phyloP scores from a whole-genome alignment of 2,113 vertebrate species.

The Ramphastos sulfuratus region DNA sequence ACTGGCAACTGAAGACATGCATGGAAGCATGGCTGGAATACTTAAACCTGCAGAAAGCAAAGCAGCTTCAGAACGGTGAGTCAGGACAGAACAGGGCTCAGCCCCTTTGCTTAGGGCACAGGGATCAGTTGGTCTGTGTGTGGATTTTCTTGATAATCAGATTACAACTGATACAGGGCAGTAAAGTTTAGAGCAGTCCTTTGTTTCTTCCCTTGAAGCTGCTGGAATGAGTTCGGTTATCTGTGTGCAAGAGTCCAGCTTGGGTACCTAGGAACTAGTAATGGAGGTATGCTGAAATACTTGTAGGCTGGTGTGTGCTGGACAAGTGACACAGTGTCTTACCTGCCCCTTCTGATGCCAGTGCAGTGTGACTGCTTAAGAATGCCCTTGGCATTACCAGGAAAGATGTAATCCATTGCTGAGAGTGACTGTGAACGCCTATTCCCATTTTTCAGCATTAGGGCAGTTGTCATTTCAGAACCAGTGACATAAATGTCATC shows the following conservation, averaged over 20 bases:
- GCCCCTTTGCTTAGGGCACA: neutral
- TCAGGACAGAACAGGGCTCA: neutral
- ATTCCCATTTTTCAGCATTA: neutral
- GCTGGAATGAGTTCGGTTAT: neutral
- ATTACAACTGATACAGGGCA: neutral
- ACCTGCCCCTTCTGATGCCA: neutral
- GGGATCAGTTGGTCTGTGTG: neutral
- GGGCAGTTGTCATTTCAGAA: neutral
- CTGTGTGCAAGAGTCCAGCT: neutral
- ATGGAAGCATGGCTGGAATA: slow-evolving; percentile 77
- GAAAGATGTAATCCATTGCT: neutral
- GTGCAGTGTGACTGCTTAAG: neutral
- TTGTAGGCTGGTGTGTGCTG: neutral
- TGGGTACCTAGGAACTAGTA: neutral
- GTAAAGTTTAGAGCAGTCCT: neutral
- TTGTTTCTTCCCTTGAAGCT: neutral
- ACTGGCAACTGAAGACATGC: slow-evolving; percentile 56
- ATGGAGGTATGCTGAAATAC: neutral
- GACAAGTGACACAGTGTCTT: neutral
- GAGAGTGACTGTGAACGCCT: neutral
- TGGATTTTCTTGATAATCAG: neutral
- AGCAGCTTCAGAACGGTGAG: slow-evolving; percentile 64
- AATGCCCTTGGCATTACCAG: neutral
- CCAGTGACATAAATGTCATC: neutral
- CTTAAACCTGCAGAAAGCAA: slow-evolving; percentile 63